phyloP scores from a whole-genome alignment of 2,797 vertebrate genomes.

The Sebastes baramenuke region DNA sequence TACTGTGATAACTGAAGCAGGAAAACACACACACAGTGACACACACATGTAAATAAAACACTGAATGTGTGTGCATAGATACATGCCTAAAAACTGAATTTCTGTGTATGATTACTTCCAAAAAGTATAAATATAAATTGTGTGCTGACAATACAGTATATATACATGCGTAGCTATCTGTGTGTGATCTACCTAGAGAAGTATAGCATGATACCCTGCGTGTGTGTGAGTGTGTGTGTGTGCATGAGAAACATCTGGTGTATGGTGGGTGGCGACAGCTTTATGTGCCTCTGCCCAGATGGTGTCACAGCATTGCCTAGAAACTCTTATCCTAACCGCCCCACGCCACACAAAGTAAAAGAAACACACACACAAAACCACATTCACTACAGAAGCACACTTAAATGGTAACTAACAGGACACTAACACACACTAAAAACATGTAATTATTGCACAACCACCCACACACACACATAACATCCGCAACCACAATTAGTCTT shows the following conservation, averaged over 20 bases:
- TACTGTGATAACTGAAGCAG: slow-evolving; percentile 56
- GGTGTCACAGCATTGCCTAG: slow-evolving; percentile 85
- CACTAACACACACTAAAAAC: slow-evolving; percentile 37
- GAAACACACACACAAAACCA: slow-evolving; percentile 29
- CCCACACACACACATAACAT: slow-evolving; percentile 28
- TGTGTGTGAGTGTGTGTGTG: slow-evolving; percentile 58
- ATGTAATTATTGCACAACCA: slow-evolving; percentile 37
- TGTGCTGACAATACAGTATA: slow-evolving; percentile 21
- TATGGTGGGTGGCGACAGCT: slow-evolving; percentile 82
- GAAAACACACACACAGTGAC: slow-evolving; percentile 45
- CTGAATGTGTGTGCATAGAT: not conserved
- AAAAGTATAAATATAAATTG: slow-evolving; percentile 13
- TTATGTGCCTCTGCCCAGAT: slow-evolving; percentile 87
- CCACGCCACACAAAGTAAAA: slow-evolving; percentile 21
- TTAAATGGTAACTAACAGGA: slow-evolving; percentile 37
- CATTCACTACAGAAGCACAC: slow-evolving; percentile 22
- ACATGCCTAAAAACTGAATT: not conserved
- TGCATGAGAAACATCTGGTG: slow-evolving; percentile 85
- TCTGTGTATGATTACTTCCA: slow-evolving; percentile 12
- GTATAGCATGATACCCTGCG: slow-evolving; percentile 42
- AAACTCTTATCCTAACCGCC: slow-evolving; percentile 82
- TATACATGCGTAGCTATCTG: slow-evolving; percentile 38
- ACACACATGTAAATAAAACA: slow-evolving; percentile 47
- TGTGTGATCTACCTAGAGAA: slow-evolving; percentile 35
- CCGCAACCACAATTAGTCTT: slow-evolving; percentile 73